phyloP scores from a whole-genome alignment of 2,113 vertebrate species.

The Bucco capensis region DNA sequence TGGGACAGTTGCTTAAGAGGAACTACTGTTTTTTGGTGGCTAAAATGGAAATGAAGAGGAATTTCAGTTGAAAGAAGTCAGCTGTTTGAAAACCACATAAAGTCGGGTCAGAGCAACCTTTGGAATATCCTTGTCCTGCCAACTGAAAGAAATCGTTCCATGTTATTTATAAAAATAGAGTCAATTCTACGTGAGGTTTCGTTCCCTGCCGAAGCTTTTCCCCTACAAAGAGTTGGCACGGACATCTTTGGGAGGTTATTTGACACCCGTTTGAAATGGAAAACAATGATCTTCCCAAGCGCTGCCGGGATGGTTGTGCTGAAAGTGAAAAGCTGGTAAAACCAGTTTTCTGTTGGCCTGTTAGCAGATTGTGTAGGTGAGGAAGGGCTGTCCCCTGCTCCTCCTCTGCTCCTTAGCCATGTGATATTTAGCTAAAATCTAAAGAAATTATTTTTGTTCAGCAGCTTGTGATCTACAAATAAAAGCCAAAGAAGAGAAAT shows the following conservation, averaged over 20 bases:
- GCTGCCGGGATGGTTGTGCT: background rate
- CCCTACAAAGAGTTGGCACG: background rate
- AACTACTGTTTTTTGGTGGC: background rate
- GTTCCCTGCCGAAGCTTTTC: background rate
- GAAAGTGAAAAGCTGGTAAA: background rate
- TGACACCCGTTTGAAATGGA: background rate
- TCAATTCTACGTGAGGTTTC: background rate
- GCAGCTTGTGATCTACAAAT: background rate
- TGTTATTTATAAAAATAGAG: background rate
- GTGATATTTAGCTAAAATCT: background rate
- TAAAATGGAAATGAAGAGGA: background rate
- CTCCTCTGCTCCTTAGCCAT: background rate
- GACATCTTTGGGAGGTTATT: background rate
- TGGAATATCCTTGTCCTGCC: background rate
- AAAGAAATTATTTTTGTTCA: background rate
- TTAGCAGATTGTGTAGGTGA: background rate
- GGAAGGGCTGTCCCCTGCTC: background rate
- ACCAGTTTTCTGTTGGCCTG: background rate
- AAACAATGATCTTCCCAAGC: background rate
- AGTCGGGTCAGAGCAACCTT: background rate
- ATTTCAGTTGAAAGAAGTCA: background rate
- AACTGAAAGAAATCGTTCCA: background rate
- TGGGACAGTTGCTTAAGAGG: background rate
- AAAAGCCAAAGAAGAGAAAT: background rate
- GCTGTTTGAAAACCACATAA: background rate